These are phyloP conservation scores for Gymnopithys bicolor DNA, from an alignment of 2,797 vertebrate genomes.

Conservation along the genomic window DNA sequence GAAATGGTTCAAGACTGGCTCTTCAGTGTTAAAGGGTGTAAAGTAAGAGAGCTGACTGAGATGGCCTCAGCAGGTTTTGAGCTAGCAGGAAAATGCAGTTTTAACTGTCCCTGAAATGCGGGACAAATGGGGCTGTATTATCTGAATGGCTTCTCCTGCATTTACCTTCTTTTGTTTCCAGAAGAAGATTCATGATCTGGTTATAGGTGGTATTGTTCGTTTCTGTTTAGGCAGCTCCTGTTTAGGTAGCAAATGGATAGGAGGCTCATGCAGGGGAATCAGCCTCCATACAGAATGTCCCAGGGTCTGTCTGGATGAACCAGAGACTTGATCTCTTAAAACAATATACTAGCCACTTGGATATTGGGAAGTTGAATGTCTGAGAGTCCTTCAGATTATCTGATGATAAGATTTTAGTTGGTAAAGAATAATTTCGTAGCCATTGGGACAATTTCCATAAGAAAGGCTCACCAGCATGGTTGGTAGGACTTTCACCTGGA, in stretches of 20 bases:
- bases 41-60: background rate
- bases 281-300: background rate
- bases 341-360: background rate
- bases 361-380: background rate
- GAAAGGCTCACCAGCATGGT: background rate
- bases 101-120: background rate
- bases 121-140: background rate
- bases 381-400: background rate
- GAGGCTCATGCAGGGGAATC: background rate
- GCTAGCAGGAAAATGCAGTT: background rate
- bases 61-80: rapidly evolving
- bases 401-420: background rate
- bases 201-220: background rate
- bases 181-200: background rate
- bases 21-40: background rate
- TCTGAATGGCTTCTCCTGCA: background rate
- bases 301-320: background rate
- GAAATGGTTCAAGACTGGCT: background rate
- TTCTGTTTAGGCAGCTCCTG: background rate
- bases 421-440: background rate
- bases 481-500: constrained; percentile 50
- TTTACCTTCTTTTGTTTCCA: background rate
- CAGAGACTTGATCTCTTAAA: background rate
- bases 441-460: rapidly evolving
- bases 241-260: background rate